phyloP scores from a whole-genome alignment of 1,140 invertebrate genomes.

The Sinella curviseta region DNA sequence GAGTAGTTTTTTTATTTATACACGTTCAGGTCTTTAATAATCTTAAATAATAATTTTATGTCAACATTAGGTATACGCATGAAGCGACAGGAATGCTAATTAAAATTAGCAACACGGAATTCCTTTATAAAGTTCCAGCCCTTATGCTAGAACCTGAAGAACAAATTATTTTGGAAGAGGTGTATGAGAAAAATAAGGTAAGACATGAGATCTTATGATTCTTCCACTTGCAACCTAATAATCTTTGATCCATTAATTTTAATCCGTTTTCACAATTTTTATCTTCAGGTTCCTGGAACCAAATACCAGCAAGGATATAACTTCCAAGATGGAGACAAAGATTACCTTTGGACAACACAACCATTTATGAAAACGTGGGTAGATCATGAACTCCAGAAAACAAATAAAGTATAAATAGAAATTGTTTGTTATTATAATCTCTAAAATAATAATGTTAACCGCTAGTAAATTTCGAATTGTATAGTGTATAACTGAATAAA shows the following conservation, averaged over 20 bases:
- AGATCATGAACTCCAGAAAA: too few relatives aligned
- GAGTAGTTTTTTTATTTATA: constrained; percentile 13
- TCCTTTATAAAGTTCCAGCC: background rate
- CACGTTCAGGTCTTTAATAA: too few relatives aligned
- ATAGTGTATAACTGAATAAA: too few relatives aligned
- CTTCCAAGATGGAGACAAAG: constrained; percentile 59
- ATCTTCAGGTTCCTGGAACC: constrained; percentile 61
- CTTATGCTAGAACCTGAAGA: background rate
- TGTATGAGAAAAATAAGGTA: background rate
- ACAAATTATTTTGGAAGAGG: background rate
- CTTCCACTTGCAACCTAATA: background rate
- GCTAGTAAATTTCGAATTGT: too few relatives aligned
- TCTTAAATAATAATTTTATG: too few relatives aligned
- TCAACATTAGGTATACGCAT: background rate
- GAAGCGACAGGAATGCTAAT: background rate
- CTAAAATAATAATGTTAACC: too few relatives aligned
- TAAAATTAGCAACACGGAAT: background rate
- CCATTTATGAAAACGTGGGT: too few relatives aligned
- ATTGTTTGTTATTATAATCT: too few relatives aligned
- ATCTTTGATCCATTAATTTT: too few relatives aligned
- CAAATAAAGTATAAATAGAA: too few relatives aligned
- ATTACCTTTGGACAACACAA: too few relatives aligned
- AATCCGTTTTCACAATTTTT: too few relatives aligned
- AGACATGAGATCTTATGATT: background rate
- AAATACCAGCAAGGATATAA: constrained; percentile 62